These are phyloP conservation scores for Zophobas morio DNA, from an alignment of 1,140 invertebrate genomes.

Conservation along the genomic window DNA sequence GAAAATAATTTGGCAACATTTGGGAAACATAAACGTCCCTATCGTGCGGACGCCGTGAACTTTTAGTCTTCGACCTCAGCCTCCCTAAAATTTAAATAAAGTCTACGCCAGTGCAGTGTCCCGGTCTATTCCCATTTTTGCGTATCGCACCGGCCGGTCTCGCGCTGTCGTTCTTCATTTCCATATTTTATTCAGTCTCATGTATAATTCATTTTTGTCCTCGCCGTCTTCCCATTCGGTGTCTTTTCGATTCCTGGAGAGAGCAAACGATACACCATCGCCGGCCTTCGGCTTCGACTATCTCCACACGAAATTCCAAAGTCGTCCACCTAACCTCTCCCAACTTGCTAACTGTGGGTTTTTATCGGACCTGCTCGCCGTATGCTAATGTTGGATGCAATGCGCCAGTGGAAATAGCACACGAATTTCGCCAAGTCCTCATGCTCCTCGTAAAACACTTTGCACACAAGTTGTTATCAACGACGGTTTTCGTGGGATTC, in stretches of 20 bases:
- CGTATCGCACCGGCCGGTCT: constrained; percentile 48
- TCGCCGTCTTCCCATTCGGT: constrained; percentile 31
- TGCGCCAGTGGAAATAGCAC: neutral
- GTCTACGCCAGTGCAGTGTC: neutral
- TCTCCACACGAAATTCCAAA: constrained; percentile 23
- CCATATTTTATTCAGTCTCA: constrained; percentile 60
- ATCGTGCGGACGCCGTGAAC: constrained; percentile 7
- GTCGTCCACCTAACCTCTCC: neutral
- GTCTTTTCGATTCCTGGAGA: constrained; percentile 18
- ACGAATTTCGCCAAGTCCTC: constrained; percentile 5
- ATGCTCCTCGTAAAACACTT: constrained; percentile 2
- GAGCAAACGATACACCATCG: constrained; percentile 25
- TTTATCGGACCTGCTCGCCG: constrained; percentile 18
- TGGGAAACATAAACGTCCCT: neutral
- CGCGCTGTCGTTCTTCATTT: constrained; percentile 55
- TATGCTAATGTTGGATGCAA: constrained; percentile 19
- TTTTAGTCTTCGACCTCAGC: neutral
- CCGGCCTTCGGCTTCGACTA: constrained; percentile 17
- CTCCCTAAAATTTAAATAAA: constrained; percentile 18
- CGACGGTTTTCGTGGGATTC: constrained; percentile 6
- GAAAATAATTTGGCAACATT: neutral
- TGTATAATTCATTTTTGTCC: constrained; percentile 61
- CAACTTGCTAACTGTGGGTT: constrained; percentile 30
- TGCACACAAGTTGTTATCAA: constrained; percentile 5
- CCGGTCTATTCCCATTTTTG: constrained; percentile 27